Evolutionary conservation across 2,888 invertebrate genomes (phyloP).

Genomic region (Epirrhoe tristata): DNA sequence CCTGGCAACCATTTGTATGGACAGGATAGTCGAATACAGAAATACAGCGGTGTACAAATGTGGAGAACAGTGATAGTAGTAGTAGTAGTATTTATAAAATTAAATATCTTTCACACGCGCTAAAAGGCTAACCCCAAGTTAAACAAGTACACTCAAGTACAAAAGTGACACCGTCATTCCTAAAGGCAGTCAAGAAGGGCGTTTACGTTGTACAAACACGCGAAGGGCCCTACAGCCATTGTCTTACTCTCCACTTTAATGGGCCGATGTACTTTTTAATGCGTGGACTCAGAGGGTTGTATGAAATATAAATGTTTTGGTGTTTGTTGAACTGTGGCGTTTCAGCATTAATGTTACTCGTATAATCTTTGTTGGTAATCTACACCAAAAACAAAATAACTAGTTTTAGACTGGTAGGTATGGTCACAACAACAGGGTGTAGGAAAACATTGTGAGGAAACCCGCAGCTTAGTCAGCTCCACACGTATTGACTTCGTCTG

Average conservation of each 20-base stretch:
- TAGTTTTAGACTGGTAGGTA: no score
- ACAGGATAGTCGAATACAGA: no score
- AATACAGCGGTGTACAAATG: no score
- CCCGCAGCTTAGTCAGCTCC: no score
- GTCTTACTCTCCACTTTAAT: conserved; percentile 54
- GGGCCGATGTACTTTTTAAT: conserved; percentile 55
- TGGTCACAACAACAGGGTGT: no score
- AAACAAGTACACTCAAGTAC: conserved; percentile 7
- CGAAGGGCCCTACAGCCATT: conserved; percentile 48
- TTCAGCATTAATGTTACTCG: not conserved
- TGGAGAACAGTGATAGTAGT: no score
- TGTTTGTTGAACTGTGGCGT: not conserved
- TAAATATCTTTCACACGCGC: not conserved
- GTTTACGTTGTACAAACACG: conserved; percentile 46
- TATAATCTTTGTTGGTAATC: no score
- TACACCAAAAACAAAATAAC: no score
- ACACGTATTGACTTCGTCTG: no score
- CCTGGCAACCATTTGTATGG: no score
- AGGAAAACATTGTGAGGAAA: no score
- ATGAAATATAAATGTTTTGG: conserved; percentile 41
- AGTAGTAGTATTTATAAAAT: not conserved
- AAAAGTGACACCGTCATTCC: conserved; percentile 26
- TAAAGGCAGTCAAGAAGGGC: conserved; percentile 24
- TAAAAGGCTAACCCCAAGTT: conserved; percentile 15
- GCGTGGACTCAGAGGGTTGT: conserved; percentile 26